A percentile compares a stretch with the other conserved stretches of the same genome.
These are phyloP conservation scores for Gnatocerus cornutus DNA, from an alignment of 2,888 invertebrate species.

Conservation along the genomic window DNA sequence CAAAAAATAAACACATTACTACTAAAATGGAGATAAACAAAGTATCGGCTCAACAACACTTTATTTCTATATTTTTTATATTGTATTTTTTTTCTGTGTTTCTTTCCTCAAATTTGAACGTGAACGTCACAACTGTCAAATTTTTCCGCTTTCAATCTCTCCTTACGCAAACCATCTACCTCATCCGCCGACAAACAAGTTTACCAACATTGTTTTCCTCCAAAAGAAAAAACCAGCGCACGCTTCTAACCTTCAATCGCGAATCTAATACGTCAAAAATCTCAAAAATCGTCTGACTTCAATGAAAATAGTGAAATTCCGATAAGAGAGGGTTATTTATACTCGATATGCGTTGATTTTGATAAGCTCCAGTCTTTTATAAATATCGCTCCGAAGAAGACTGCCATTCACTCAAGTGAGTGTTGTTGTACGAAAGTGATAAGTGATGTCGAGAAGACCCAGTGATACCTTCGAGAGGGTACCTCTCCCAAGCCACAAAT, in stretches of 20 bases:
- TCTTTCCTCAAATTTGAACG: too few relatives aligned
- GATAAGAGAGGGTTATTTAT: slow-evolving; percentile 36
- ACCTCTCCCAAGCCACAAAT: slow-evolving; percentile 5
- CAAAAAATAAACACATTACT: too few relatives aligned
- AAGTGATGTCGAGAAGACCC: slow-evolving; percentile 34
- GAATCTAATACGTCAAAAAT: slow-evolving; percentile 16
- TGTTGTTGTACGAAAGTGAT: slow-evolving; percentile 9
- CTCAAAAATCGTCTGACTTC: slow-evolving; percentile 20
- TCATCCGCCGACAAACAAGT: background rate
- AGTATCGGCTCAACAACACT: too few relatives aligned
- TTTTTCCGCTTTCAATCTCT: too few relatives aligned
- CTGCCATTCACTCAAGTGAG: slow-evolving; percentile 13
- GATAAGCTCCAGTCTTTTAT: slow-evolving; percentile 40
- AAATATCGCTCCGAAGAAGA: slow-evolving; percentile 16
- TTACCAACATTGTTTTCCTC: too few relatives aligned
- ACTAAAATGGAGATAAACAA: too few relatives aligned
- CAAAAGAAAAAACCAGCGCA: background rate
- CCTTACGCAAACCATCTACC: too few relatives aligned
- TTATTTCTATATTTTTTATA: too few relatives aligned
- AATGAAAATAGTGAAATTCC: slow-evolving; percentile 29
- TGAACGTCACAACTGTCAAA: too few relatives aligned
- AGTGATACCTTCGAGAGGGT: slow-evolving; percentile 32
- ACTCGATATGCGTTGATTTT: slow-evolving; percentile 10
- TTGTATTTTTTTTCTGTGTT: too few relatives aligned
- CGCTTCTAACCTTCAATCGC: background rate